Percentiles rank a stretch among this genome's conserved stretches.
phyloP scores from a whole-genome alignment of 2,797 vertebrate species.

The Lateolabrax maculatus region DNA sequence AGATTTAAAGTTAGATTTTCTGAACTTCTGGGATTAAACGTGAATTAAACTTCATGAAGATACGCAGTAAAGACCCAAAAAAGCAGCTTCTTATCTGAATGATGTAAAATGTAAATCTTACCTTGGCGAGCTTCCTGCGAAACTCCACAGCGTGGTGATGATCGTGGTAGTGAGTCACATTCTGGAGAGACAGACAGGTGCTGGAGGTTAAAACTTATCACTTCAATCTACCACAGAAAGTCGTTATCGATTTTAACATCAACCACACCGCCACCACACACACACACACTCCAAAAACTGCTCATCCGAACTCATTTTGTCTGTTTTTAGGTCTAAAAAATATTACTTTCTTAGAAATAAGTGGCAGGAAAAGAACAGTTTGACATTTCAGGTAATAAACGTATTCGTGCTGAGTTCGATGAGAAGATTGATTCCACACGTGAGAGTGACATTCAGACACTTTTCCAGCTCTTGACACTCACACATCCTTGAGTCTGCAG shows the following conservation, averaged over 20 bases:
- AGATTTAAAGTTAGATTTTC: background rate
- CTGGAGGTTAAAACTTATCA: conserved; percentile 18
- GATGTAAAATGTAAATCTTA: conserved; percentile 18
- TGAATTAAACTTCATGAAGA: too few relatives aligned
- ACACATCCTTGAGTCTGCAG: conserved; percentile 73
- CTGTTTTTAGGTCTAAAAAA: background rate
- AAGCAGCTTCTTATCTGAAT: background rate
- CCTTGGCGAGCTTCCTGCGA: conserved; percentile 65
- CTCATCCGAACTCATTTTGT: background rate
- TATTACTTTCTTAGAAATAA: too few relatives aligned
- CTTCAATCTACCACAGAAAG: conserved; percentile 38
- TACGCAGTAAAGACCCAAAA: background rate
- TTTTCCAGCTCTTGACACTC: conserved; percentile 43
- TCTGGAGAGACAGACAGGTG: conserved; percentile 58
- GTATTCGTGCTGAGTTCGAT: background rate
- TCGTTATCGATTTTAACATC: conserved; percentile 28
- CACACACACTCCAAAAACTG: background rate
- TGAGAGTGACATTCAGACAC: background rate
- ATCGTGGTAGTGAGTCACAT: conserved; percentile 66
- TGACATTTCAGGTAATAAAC: too few relatives aligned
- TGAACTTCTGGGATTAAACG: background rate
- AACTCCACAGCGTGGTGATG: conserved; percentile 68
- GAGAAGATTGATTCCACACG: background rate
- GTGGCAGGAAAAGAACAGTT: too few relatives aligned
- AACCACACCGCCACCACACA: conserved; percentile 29